Conservation (phyloP, 2,113 vertebrate genomes). For the Myiozetetes cayanensis region DNA sequence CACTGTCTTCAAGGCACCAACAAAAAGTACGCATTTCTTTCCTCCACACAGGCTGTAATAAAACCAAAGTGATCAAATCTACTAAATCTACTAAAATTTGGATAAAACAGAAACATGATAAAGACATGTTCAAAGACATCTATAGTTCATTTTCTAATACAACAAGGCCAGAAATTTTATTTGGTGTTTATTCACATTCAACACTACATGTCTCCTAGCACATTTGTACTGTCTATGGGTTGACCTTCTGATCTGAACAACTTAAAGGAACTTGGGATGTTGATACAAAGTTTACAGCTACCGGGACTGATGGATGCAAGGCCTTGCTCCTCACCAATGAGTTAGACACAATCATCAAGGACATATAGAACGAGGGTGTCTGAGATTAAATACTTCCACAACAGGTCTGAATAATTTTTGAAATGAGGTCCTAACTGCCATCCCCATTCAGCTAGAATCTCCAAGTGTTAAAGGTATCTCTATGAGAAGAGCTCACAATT, state of each 20-base stretch:
- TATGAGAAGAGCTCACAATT: neutral
- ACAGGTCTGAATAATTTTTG: neutral
- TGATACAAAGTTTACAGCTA: neutral
- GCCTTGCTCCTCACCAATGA: neutral
- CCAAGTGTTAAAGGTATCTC: neutral
- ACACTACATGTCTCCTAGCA: neutral
- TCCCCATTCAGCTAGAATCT: fast-evolving
- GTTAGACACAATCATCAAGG: neutral
- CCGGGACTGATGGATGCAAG: fast-evolving
- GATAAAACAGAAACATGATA: neutral
- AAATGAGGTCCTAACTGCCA: neutral
- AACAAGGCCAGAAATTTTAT: neutral
- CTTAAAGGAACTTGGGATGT: neutral
- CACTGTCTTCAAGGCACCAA: neutral
- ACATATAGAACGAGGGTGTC: fast-evolving
- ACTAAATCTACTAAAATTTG: neutral
- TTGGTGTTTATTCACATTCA: neutral
- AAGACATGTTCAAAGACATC: neutral
- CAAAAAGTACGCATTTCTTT: neutral
- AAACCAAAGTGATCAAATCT: neutral
- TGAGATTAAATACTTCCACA: neutral
- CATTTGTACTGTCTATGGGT: neutral
- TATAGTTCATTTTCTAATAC: neutral
- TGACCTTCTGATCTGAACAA: neutral
- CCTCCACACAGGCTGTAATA: neutral